Evolutionary conservation across 1,140 invertebrate genomes (phyloP), one percentile per base, ranked within the genome.

Genomic region (Spodoptera frugiperda): DNA sequence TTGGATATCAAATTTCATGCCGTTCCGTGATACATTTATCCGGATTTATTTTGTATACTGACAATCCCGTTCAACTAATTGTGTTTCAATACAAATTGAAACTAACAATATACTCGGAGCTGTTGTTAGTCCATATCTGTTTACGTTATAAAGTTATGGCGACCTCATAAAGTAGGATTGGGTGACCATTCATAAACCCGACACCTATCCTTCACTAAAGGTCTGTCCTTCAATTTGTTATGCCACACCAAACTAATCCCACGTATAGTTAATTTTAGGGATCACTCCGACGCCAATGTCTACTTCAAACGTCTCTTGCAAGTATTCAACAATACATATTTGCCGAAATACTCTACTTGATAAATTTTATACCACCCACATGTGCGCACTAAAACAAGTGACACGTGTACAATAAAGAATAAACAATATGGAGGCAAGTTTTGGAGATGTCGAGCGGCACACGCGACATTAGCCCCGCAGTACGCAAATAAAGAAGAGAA

Each of bases 391-490:
- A 49, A 65, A 78, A 70, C 21, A 53, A 44, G 19, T 30, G 49
- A 59, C 53, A 48, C 77, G 70, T 54, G 48, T 76, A 30, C 48
- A 79, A 76, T 79, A 79, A 76, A 79, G 73, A 79, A 65, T 49
- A 54, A 63, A 79, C 72, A 76, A 79, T 79, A 79, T 73, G 67
- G 53, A 63, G 30, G 21, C 33, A 79, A 79, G 49, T 73, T 79
- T 68, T 46, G 21, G 61, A 73, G 49, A 71, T 78, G 48, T 67
- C 17, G 48, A 77, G 77, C 75, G 70, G 19, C 54, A 68, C 76
- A 84, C 77, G 78, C 81, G 68, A 80, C 83, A 83, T 84, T 86
- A 80, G 76, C 77, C 73, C 53, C 75, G 57, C 79, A 82, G 76
- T 71, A 51, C 59, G 53, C 67, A 76, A 79, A 81, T 80, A 80